phyloP scores from a whole-genome alignment of 2,113 vertebrate genomes.

The Hiodon tergisus region DNA sequence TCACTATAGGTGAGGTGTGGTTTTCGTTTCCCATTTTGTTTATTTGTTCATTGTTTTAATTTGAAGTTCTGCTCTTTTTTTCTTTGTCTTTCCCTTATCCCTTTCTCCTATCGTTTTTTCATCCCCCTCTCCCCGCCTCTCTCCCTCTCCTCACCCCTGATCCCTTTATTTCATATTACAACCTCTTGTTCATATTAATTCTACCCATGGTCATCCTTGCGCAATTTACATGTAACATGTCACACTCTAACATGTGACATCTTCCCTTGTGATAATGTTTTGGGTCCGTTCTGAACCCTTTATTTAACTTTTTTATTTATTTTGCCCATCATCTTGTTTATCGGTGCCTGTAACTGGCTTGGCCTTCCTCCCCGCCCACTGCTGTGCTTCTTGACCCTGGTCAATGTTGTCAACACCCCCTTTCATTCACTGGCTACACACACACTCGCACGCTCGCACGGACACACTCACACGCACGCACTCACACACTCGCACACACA shows the following conservation, averaged over 20 bases:
- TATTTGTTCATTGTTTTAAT: constrained; percentile 35
- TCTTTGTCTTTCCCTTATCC: constrained; percentile 7
- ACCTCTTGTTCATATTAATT: no score
- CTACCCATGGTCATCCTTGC: no score
- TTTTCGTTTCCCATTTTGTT: constrained; percentile 34
- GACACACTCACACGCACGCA: not conserved
- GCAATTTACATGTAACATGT: no score
- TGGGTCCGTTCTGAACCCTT: no score
- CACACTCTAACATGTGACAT: no score
- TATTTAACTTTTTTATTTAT: not conserved
- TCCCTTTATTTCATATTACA: no score
- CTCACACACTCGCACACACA: no score
- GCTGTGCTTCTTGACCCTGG: no score
- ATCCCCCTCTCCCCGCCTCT: not conserved
- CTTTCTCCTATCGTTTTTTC: not conserved
- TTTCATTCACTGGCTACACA: not conserved
- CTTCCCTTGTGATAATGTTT: no score
- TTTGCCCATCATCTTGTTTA: not conserved
- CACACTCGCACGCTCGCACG: no score
- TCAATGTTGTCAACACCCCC: no score
- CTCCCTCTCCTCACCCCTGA: not conserved
- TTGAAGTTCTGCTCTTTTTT: constrained; percentile 32
- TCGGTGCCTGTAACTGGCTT: not conserved
- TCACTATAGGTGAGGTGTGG: constrained; percentile 20
- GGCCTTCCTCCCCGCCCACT: not conserved